Evolutionary conservation across 2,113 vertebrate genomes (phyloP).

Genomic region (Chionis minor): DNA sequence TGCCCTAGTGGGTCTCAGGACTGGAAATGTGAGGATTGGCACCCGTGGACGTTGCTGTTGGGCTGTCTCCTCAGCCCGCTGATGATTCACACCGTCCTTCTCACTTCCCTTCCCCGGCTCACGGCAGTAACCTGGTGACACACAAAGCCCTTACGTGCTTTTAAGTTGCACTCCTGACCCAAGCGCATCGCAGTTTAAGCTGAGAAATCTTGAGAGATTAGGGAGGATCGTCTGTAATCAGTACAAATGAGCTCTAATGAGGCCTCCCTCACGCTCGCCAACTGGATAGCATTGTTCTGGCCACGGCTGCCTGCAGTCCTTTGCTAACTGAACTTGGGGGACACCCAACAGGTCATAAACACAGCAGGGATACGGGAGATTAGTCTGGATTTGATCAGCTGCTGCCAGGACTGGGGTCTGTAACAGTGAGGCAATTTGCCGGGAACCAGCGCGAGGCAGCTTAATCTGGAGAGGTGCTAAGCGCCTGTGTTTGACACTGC

Average conservation of each 20-base stretch:
- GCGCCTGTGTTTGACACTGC: fast-evolving
- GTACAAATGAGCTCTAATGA: not conserved
- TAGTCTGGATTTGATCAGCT: not conserved
- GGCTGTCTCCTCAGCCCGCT: fast-evolving
- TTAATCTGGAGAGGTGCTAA: not conserved
- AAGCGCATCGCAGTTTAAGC: not conserved
- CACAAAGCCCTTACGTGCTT: not conserved
- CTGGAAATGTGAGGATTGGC: fast-evolving
- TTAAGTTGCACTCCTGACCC: not conserved
- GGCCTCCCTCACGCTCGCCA: not conserved
- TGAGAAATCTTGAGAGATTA: not conserved
- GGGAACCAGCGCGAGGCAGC: not conserved
- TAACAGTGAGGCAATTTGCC: not conserved
- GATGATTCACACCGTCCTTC: not conserved
- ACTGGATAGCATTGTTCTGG: not conserved
- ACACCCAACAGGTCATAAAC: not conserved
- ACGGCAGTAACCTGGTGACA: not conserved
- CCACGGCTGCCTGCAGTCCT: not conserved
- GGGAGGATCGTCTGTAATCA: not conserved
- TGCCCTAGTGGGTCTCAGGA: not conserved
- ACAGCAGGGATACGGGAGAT: not conserved
- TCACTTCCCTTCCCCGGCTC: not conserved
- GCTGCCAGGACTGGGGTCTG: not conserved
- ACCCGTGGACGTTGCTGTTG: not conserved
- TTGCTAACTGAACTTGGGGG: not conserved